Conservation (phyloP, 2,113 vertebrate species). For the Beaufortia kweichowensis region DNA sequence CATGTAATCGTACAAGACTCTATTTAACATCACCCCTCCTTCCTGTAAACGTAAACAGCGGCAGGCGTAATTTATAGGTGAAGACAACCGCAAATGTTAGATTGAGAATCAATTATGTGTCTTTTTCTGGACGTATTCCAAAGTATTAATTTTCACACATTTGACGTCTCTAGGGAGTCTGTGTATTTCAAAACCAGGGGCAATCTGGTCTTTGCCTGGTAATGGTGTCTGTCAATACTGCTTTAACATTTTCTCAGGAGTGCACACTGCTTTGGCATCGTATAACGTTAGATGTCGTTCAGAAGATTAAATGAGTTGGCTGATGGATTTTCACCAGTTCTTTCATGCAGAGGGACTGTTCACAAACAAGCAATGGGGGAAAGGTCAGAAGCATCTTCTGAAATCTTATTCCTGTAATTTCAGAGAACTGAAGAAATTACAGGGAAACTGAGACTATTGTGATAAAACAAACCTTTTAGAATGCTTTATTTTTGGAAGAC, state of each 20-base stretch:
- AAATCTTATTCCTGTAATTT: conserved; percentile 15
- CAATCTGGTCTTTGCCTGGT: conserved; percentile 53
- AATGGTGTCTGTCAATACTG: conserved; percentile 63
- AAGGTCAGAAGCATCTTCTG: conserved; percentile 17
- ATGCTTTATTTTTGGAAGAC: neutral
- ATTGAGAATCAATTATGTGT: conserved; percentile 55
- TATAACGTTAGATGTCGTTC: conserved; percentile 56
- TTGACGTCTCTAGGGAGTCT: conserved; percentile 53
- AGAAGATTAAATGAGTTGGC: conserved; percentile 62
- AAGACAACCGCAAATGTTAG: conserved; percentile 50
- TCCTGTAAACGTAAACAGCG: conserved; percentile 62
- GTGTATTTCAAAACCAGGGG: conserved; percentile 58
- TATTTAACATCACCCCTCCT: conserved; percentile 54
- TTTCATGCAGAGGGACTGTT: conserved; percentile 53
- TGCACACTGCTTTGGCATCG: conserved; percentile 31
- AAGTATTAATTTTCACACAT: conserved; percentile 65
- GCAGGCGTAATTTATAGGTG: conserved; percentile 54
- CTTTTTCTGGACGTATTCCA: conserved; percentile 41
- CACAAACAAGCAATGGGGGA: conserved; percentile 50
- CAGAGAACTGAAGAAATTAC: neutral
- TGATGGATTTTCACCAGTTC: conserved; percentile 46
- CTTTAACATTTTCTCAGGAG: conserved; percentile 60
- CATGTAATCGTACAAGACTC: conserved; percentile 56
- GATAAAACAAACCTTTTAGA: neutral
- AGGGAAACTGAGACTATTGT: neutral